phyloP scores from a whole-genome alignment of 2,797 vertebrate species.

The Chelon auratus region DNA sequence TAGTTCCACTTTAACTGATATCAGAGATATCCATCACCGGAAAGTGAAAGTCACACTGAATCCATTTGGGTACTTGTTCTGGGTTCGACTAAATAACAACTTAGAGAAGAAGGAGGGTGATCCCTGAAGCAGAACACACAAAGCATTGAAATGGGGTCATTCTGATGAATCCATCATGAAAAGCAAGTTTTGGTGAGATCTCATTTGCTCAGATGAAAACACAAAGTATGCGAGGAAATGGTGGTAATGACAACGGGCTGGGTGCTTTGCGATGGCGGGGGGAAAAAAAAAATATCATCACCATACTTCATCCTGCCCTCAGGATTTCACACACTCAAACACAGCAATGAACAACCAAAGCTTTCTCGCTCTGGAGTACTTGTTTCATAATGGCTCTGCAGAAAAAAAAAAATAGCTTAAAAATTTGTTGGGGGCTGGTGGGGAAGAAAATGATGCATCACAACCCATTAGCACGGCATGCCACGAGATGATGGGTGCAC shows the following conservation, averaged over 20 bases:
- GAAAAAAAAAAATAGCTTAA: constrained; percentile 5
- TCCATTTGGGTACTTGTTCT: background rate
- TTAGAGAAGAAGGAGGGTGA: background rate
- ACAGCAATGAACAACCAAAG: constrained; percentile 40
- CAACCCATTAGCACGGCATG: constrained; percentile 74
- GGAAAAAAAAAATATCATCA: constrained; percentile 6
- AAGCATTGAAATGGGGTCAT: background rate
- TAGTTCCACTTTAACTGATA: background rate
- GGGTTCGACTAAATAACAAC: no score
- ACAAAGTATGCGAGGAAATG: constrained; percentile 39
- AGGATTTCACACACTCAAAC: constrained; percentile 40
- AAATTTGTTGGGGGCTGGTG: constrained; percentile 26
- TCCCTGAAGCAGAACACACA: background rate
- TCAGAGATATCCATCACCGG: background rate
- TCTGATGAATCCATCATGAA: constrained; percentile 22
- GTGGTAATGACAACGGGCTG: constrained; percentile 36
- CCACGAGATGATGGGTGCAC: constrained; percentile 67
- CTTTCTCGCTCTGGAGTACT: constrained; percentile 43
- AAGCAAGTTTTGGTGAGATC: constrained; percentile 29
- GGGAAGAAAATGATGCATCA: constrained; percentile 58
- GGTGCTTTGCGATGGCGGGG: constrained; percentile 33
- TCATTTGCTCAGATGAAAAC: constrained; percentile 42
- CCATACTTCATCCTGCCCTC: constrained; percentile 43
- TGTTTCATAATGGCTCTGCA: constrained; percentile 61
- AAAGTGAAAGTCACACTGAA: background rate